Evolutionary conservation across 2,113 vertebrate genomes (phyloP).

Genomic region (Sphyrna mokarran): DNA sequence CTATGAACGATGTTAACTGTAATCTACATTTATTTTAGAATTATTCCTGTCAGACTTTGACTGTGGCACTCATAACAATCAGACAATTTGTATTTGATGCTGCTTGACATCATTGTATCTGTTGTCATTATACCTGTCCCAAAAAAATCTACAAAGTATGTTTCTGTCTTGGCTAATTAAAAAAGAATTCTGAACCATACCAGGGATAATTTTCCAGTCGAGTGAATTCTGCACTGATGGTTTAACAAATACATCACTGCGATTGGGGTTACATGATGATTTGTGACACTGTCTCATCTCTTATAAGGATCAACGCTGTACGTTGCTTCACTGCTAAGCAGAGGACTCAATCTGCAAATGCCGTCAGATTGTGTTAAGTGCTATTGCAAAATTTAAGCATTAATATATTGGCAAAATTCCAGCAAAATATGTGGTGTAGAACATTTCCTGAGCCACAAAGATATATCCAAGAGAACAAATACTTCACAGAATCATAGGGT

Average conservation of each 20-base stretch:
- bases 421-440: background rate
- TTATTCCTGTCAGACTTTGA: background rate
- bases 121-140: background rate
- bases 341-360: slow-evolving; percentile 6
- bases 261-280: slow-evolving; percentile 23
- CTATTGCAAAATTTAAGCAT: background rate
- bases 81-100: background rate
- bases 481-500: background rate
- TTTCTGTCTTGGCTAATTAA: background rate
- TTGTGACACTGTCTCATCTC: slow-evolving; percentile 5
- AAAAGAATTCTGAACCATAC: slow-evolving; percentile 7
- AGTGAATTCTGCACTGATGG: slow-evolving; percentile 15
- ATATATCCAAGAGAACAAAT: background rate
- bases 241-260: background rate
- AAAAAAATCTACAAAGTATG: slow-evolving; percentile 10
- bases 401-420: slow-evolving; percentile 17
- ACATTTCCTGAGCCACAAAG: background rate
- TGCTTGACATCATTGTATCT: background rate
- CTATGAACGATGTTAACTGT: background rate
- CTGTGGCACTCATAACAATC: background rate
- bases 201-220: background rate
- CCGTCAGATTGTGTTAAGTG: background rate
- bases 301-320: slow-evolving; percentile 2
- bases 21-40: background rate
- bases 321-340: background rate